These are phyloP conservation scores for Zonitis immaculata DNA, from an alignment of 2,888 invertebrate genomes.

Conservation along the genomic window DNA sequence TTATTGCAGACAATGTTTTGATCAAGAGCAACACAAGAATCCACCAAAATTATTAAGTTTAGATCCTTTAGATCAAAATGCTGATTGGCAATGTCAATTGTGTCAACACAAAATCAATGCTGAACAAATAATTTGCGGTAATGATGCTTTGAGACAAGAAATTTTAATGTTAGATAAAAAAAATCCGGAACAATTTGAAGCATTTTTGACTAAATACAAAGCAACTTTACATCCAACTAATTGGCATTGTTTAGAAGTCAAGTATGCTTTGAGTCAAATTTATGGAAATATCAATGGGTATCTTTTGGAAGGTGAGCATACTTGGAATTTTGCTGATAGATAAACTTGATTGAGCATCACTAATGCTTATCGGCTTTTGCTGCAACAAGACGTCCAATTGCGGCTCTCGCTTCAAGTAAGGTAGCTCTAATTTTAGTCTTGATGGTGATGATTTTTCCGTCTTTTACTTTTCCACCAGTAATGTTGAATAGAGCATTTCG, in stretches of 20 bases:
- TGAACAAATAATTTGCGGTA: constrained; percentile 58
- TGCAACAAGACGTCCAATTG: no score
- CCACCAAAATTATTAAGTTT: constrained; percentile 56
- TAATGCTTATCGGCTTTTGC: no score
- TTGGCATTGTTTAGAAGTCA: constrained; percentile 61
- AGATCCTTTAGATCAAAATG: constrained; percentile 56
- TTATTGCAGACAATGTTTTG: constrained; percentile 50
- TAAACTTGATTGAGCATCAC: no score
- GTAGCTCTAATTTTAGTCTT: no score
- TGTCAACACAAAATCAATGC: constrained; percentile 57
- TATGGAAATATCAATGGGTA: constrained; percentile 61
- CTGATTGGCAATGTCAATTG: constrained; percentile 61
- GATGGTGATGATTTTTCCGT: no score
- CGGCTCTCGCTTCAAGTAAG: no score
- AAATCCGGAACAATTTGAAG: constrained; percentile 54
- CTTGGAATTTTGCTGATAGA: no score
- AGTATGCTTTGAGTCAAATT: constrained; percentile 63
- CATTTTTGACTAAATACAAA: constrained; percentile 58
- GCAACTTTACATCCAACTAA: constrained; percentile 61
- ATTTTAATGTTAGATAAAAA: constrained; percentile 54
- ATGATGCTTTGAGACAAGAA: constrained; percentile 59
- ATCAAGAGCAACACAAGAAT: constrained; percentile 26
- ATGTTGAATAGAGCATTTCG: no score
- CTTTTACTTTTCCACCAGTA: no score
- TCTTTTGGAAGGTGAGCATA: constrained; percentile 53